Base-by-base conservation (phyloP, 2,113 vertebrate species). In the Sclerurus mexicanus region DNA sequence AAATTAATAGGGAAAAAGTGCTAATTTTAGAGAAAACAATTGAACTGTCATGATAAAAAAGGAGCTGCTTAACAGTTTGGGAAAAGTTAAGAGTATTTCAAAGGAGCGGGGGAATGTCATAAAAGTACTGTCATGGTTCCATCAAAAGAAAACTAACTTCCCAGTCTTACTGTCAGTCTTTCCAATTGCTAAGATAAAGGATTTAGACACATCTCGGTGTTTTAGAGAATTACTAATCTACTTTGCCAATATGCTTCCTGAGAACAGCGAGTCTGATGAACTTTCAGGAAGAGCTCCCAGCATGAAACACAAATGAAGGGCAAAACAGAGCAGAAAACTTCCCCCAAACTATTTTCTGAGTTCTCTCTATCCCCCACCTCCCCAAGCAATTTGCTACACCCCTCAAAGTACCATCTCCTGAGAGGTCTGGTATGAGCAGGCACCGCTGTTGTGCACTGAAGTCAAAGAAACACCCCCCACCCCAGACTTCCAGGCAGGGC, bases 21-120 rank as follows among this genome's bases (percentile, higher is more conserved):
- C 53, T 92, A 71, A 37, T 68, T 81, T 90, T 17, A 76, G 78
- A 83, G 90, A 79, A 82, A 87, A 94, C 77, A 92, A 93, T 72
- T 82, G 40, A 93, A 66, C 28, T 55, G 62, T 39, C 75, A 66
- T 2, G 12, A 55, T 55, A 75, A 76, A 82, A 83, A 95, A 93
- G 63, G 46, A 71, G 42, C 33, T 76, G 62, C 47, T 60, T 72
- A 78, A 50, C 18, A 66, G 71, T 47, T 52, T 77, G 35, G 71
- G 79, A 75, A 55, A 81, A 85, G 49, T 37, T 83, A 63, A 17
- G 31, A 66, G 10, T 60, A 79, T 58, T 82, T 72, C 62, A 50
- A 47, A 94, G 85, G 46, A 96, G 53, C 24, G 12, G 25, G 15
- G 40, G 47, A 86, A 84, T 56, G 64, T 81, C 69, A 60, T 42